Conservation (phyloP, 2,888 invertebrate genomes). For the Heteromurus nitidus region DNA sequence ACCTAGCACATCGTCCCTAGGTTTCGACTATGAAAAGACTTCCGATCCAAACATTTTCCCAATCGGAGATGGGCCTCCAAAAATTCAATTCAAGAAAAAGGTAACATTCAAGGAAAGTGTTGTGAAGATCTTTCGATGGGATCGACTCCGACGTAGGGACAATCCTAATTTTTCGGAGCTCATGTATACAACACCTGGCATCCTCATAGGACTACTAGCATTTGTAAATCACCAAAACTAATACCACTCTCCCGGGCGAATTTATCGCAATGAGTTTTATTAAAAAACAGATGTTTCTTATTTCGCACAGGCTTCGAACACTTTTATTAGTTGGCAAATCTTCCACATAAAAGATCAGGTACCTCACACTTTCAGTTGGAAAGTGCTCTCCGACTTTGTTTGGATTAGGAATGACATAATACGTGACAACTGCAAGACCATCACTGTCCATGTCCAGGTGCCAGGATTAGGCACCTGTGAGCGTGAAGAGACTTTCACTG, state of each 20-base stretch:
- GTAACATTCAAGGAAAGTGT: not conserved
- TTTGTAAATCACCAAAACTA: not conserved
- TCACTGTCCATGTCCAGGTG: not conserved
- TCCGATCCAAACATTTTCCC: too few species aligned
- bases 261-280: too few species aligned
- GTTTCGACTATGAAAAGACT: too few species aligned
- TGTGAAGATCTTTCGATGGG: not conserved
- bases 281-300: not conserved
- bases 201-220: not conserved
- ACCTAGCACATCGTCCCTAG: too few species aligned
- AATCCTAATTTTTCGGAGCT: not conserved
- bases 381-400: not conserved
- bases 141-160: not conserved
- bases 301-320: not conserved
- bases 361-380: not conserved
- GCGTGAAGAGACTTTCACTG: not conserved
- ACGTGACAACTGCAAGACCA: not conserved
- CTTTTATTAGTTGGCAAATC: not conserved
- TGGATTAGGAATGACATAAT: not conserved
- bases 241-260: too few species aligned
- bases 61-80: too few species aligned
- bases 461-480: not conserved
- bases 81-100: not conserved
- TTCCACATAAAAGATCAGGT: not conserved
- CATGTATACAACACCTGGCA: not conserved